Evolutionary conservation across 2,888 invertebrate species (phyloP), one percentile per base, ranked within the genome.

Genomic region (Empis livida): DNA sequence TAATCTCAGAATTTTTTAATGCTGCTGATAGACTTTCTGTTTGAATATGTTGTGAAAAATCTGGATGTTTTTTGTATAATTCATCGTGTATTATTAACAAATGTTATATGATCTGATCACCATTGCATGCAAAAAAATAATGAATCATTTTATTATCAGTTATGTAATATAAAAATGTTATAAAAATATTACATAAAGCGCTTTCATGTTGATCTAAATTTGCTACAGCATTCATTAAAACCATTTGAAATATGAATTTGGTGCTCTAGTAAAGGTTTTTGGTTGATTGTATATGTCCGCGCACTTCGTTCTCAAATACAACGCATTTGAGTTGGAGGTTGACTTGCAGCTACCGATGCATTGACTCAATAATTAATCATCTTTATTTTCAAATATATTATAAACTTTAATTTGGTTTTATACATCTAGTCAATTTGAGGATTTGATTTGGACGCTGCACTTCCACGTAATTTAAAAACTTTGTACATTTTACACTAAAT

Each of bases 31-130:
- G 64, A 2, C 73, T 72, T 4, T 64, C 61, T 23, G 74, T 73
- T 2, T 72, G 61, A n/a, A 77, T 62, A 57, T 76, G 77, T 40
- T 73, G 67, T 0, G 76, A 75, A 59, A 74, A 77, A 39, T 77
- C 73, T 15, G 65, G 60, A 43, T 71, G 65, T 48, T 65, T 65
- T 48, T 65, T 61, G n/a, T 9, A 74, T 57, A 27, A 65, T 64
- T 17, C 67, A 65, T n/a, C 70, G 70, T 10, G 77, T 62, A 54
- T 73, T 74, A 2, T 71, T 64, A 9, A 74, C 65, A 51, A 77
- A 70, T 38, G 70, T 64, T 20, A 75, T 65, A 46, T 71, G 70
- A 60, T 78, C 76, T n/a, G n/a, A n/a, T n/a, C n/a, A n/a, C n/a
- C n/a, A n/a, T n/a, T n/a, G 32, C 65, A 64, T 23, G 61, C 62